Conservation (phyloP, 64 coral and sea anemone species). For the Pocillopora damicornis region DNA sequence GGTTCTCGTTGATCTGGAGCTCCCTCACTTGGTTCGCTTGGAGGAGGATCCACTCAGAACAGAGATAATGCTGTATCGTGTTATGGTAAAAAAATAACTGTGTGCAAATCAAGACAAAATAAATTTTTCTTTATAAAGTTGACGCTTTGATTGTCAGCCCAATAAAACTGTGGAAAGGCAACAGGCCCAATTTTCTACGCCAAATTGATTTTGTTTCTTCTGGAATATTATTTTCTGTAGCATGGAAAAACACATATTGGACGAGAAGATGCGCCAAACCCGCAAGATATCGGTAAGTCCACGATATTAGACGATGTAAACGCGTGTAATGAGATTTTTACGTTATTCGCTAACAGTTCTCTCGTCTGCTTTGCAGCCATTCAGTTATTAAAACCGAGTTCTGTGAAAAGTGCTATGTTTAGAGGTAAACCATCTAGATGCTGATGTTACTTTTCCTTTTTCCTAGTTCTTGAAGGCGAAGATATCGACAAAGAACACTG, state of each 20-base stretch:
- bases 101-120: background rate
- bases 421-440: too few species aligned
- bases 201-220: too few species aligned
- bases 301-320: background rate
- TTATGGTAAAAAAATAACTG: slow-evolving; percentile 57
- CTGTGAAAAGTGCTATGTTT: too few species aligned
- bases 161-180: too few species aligned
- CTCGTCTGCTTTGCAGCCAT: background rate
- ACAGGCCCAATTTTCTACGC: too few species aligned
- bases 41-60: slow-evolving; percentile 95
- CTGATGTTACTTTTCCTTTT: background rate
- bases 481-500: slow-evolving; percentile 84
- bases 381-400: too few species aligned
- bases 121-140: too few species aligned
- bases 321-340: background rate
- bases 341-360: background rate
- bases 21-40: slow-evolving; percentile 86
- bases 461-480: slow-evolving; percentile 78
- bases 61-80: slow-evolving; percentile 88
- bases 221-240: slow-evolving; percentile 16
- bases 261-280: slow-evolving; percentile 66
- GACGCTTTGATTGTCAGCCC: too few species aligned
- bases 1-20: slow-evolving; percentile 86
- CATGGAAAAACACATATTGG: slow-evolving; percentile 89
- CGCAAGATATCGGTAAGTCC: slow-evolving; percentile 83